A percentile compares a stretch with the other conserved stretches of the same genome.
phyloP scores from a whole-genome alignment of 2,797 vertebrate species.

The Tolypeutes matacus region DNA sequence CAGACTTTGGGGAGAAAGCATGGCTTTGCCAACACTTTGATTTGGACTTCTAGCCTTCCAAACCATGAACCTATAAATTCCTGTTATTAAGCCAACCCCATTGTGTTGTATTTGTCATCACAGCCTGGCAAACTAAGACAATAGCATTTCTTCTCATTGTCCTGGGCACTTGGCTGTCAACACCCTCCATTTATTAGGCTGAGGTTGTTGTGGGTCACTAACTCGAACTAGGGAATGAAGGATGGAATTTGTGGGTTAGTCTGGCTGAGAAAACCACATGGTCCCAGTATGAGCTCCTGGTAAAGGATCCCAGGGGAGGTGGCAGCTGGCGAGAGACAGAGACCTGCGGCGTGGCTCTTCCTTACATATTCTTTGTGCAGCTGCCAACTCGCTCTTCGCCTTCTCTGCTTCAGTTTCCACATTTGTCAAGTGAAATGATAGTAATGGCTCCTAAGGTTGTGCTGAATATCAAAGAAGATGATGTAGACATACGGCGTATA shows the following conservation, averaged over 20 bases:
- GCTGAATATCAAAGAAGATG: not conserved
- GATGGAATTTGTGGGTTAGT: not conserved
- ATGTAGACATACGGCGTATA: accelerated
- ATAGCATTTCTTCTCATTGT: not conserved
- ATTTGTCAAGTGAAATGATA: not conserved
- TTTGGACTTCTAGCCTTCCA: too few species aligned
- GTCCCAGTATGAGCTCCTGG: not conserved
- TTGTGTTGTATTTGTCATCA: too few species aligned
- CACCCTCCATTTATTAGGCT: too few species aligned
- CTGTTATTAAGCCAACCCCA: too few species aligned
- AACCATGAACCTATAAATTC: too few species aligned
- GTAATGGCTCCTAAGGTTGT: not conserved
- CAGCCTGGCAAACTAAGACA: too few species aligned
- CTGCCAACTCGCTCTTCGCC: not conserved
- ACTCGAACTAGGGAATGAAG: not conserved
- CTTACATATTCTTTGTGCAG: not conserved
- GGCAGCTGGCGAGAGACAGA: not conserved
- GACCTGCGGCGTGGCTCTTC: not conserved
- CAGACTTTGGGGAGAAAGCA: too few species aligned
- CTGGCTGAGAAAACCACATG: not conserved
- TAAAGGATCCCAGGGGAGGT: not conserved
- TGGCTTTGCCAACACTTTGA: too few species aligned
- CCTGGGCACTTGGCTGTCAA: not conserved
- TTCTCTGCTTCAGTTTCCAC: not conserved
- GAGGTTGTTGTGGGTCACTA: not conserved